These are phyloP conservation scores for Myrmophylax atrothorax DNA, from an alignment of 2,113 vertebrate species.

Conservation along the genomic window DNA sequence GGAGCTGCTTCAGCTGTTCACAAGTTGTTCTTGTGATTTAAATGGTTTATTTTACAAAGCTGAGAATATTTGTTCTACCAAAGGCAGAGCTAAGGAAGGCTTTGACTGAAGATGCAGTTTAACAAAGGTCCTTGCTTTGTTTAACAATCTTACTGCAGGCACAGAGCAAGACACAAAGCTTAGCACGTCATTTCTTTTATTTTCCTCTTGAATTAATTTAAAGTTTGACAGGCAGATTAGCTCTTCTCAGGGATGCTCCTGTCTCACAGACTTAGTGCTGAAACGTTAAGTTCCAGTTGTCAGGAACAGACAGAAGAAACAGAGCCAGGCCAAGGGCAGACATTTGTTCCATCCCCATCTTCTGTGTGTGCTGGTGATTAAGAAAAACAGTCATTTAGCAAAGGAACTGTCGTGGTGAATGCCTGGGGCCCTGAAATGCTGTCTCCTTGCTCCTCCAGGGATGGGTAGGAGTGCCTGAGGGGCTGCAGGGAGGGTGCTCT, in stretches of 20 bases:
- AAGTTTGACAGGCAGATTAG: not conserved
- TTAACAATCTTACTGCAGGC: not conserved
- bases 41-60: not conserved
- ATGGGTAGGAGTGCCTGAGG: not conserved
- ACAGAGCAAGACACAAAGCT: not conserved
- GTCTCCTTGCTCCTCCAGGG: not conserved
- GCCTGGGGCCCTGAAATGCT: not conserved
- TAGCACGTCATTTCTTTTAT: not conserved
- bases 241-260: not conserved
- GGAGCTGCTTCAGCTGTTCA: not conserved
- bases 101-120: not conserved
- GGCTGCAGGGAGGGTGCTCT: not conserved
- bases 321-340: not conserved
- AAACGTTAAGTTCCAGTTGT: rapidly evolving
- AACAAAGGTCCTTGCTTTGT: not conserved
- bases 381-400: not conserved
- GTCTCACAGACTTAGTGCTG: not conserved
- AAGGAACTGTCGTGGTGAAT: not conserved
- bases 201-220: not conserved
- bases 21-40: not conserved
- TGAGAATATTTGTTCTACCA: not conserved
- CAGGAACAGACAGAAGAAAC: not conserved
- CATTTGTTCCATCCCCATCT: not conserved
- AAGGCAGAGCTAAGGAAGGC: not conserved
- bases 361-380: not conserved